Evolutionary conservation across 2,888 invertebrate genomes (phyloP).

Genomic region (Eupithecia insigniata): DNA sequence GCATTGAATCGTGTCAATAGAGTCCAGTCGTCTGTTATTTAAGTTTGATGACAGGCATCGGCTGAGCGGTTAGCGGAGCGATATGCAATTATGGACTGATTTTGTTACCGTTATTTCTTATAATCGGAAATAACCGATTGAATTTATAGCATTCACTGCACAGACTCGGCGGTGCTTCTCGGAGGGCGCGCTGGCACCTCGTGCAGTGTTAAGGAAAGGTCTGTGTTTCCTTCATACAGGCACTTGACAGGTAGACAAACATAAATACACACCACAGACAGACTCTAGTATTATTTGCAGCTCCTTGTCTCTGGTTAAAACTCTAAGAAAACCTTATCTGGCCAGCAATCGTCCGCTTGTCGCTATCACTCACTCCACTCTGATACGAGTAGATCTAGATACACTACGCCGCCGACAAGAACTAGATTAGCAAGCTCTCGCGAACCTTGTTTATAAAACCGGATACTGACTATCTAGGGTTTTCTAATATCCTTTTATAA

Average conservation of each 20-base stretch:
- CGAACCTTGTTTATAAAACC: not conserved
- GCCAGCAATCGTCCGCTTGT: not conserved
- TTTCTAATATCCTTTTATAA: not conserved
- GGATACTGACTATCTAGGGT: not conserved
- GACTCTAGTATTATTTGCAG: not conserved
- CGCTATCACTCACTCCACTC: not conserved
- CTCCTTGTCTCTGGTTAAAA: not conserved
- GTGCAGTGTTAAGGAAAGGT: too few species aligned
- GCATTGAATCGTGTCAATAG: not conserved
- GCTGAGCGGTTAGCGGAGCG: not conserved
- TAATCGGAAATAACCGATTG: too few species aligned
- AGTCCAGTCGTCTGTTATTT: not conserved
- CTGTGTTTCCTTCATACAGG: too few species aligned
- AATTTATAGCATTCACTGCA: too few species aligned
- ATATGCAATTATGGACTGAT: not conserved
- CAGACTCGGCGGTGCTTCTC: too few species aligned
- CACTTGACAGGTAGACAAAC: not conserved
- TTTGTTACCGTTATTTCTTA: too few species aligned
- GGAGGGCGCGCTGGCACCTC: too few species aligned
- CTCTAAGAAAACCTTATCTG: too few species aligned
- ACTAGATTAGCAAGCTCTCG: not conserved
- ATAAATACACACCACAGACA: not conserved
- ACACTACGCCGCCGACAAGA: not conserved
- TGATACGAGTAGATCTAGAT: too few species aligned
- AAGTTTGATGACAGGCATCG: not conserved